A percentile compares a stretch with the other conserved stretches of the same genome.
phyloP scores from a whole-genome alignment of 2,113 vertebrate species.

The Tinamus guttatus region DNA sequence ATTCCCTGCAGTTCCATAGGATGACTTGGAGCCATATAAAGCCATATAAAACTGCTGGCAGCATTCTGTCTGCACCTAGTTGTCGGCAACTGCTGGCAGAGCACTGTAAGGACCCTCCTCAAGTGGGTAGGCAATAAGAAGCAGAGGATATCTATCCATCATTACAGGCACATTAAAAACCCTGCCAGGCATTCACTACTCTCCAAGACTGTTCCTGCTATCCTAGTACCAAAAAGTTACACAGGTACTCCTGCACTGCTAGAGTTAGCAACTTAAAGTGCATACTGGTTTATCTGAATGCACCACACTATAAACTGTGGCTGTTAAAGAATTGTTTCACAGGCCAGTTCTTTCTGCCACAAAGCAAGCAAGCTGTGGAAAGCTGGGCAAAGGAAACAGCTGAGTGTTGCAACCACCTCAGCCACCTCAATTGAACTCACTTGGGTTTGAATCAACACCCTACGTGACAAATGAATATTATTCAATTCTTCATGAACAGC shows the following conservation, averaged over 20 bases:
- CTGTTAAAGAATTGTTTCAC: background rate
- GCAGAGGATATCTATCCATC: background rate
- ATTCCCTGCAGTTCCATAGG: background rate
- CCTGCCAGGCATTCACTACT: background rate
- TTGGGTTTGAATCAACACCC: conserved; percentile 9
- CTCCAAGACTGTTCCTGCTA: background rate
- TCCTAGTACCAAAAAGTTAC: background rate
- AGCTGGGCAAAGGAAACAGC: background rate
- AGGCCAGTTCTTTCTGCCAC: background rate
- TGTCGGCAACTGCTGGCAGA: background rate
- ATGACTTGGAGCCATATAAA: background rate
- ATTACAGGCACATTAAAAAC: background rate
- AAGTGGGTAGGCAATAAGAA: background rate
- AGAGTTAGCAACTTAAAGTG: background rate
- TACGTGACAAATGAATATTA: background rate
- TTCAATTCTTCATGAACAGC: conserved; percentile 4
- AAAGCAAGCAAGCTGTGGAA: background rate
- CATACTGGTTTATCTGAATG: background rate
- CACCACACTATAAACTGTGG: background rate
- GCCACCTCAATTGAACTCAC: conserved; percentile 22
- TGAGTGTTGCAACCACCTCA: conserved; percentile 19
- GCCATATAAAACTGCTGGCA: background rate
- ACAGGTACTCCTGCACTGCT: background rate
- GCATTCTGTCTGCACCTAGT: background rate
- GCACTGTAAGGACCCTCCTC: background rate